These are phyloP conservation scores for Neocloeon triangulifer DNA, from an alignment of 1,140 invertebrate genomes.

Conservation along the genomic window DNA sequence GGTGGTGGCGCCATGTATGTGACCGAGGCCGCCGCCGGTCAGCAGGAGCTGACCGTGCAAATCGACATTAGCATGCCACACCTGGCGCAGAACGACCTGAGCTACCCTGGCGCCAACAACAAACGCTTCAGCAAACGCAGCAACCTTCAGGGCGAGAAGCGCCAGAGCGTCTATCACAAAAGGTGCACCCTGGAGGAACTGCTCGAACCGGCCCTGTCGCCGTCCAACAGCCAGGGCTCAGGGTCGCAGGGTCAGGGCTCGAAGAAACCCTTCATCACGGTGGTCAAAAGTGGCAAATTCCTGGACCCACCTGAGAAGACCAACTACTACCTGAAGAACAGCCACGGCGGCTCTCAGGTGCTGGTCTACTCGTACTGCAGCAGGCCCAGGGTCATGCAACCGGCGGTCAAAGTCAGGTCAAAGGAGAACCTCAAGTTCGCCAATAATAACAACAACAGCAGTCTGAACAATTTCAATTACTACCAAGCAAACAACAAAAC, in stretches of 20 bases:
- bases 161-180: background rate
- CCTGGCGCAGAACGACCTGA: no score
- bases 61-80: no score
- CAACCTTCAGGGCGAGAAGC: no score
- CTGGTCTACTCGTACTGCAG: constrained; percentile 32
- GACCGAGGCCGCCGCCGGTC: no score
- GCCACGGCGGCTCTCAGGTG: constrained; percentile 13
- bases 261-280: constrained; percentile 39
- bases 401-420: no score
- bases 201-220: background rate
- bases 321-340: constrained; percentile 12
- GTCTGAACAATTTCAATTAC: constrained; percentile 4
- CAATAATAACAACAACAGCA: constrained; percentile 7
- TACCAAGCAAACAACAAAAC: constrained; percentile 6
- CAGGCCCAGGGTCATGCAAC: constrained; percentile 25
- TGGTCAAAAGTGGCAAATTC: constrained; percentile 52
- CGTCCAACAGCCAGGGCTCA: no score
- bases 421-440: no score
- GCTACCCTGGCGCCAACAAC: no score
- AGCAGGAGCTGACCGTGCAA: no score
- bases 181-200: background rate
- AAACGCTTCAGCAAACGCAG: no score
- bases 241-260: constrained; percentile 6
- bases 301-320: constrained; percentile 49
- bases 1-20: no score